These are phyloP conservation scores for Caenorhabditis zanzibari DNA, from an alignment of 2,888 invertebrate genomes.

Conservation along the genomic window DNA sequence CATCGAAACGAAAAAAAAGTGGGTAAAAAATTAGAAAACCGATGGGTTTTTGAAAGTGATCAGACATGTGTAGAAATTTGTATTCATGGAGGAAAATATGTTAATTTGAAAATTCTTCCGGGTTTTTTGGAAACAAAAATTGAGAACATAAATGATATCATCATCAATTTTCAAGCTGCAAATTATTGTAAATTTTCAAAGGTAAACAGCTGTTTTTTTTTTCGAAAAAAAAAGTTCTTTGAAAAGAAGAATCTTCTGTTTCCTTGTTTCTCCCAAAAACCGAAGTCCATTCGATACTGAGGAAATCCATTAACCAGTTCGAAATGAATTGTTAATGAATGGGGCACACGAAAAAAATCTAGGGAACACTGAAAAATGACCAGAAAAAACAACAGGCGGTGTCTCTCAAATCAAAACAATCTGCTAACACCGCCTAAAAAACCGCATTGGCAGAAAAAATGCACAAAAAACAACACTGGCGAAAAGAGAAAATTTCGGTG, in stretches of 20 bases:
- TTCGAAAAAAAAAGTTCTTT: background rate
- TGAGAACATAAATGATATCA: constrained; percentile 16
- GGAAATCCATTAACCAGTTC: constrained; percentile 2
- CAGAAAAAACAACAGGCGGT: background rate
- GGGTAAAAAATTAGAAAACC: constrained; percentile 7
- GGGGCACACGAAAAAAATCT: constrained; percentile 2
- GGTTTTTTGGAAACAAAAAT: constrained; percentile 4
- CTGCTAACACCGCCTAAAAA: constrained; percentile 24
- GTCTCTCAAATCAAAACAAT: constrained; percentile 33
- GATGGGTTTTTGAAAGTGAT: constrained; percentile 4
- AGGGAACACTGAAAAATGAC: background rate
- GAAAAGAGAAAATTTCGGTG: background rate
- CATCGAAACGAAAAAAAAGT: background rate
- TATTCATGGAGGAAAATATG: constrained; percentile 12
- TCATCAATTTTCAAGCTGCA: background rate
- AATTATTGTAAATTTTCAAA: background rate
- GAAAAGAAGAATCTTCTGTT: background rate
- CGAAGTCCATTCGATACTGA: background rate
- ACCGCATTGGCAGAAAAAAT: background rate
- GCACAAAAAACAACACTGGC: constrained; percentile 6
- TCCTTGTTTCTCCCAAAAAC: background rate
- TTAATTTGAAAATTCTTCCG: constrained; percentile 20
- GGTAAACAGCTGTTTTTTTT: background rate
- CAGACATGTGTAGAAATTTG: constrained; percentile 10
- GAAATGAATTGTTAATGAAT: constrained; percentile 1